phyloP scores from a whole-genome alignment of 1,140 invertebrate genomes.

The Lutraria rhynchaena region DNA sequence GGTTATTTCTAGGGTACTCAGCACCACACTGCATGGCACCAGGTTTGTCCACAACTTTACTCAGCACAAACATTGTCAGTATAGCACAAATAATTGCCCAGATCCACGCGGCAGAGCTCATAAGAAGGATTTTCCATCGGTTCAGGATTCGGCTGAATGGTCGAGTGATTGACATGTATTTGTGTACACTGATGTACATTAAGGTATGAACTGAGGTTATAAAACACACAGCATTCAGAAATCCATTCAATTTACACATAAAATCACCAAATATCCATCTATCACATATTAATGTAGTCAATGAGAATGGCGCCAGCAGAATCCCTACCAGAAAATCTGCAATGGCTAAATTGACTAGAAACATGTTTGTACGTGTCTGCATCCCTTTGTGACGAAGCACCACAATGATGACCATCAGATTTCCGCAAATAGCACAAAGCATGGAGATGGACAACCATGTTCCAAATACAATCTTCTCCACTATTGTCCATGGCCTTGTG shows the following conservation, averaged over 20 bases:
- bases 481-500: slow-evolving; percentile 75
- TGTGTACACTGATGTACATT: slow-evolving; percentile 83
- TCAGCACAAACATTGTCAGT: slow-evolving; percentile 80
- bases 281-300: slow-evolving; percentile 80
- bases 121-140: slow-evolving; percentile 79
- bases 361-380: slow-evolving; percentile 83
- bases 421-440: slow-evolving; percentile 74
- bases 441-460: slow-evolving; percentile 72
- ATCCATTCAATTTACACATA: slow-evolving; percentile 82
- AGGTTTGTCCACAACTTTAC: slow-evolving; percentile 78
- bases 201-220: slow-evolving; percentile 83
- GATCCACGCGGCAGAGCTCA: slow-evolving; percentile 82
- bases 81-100: slow-evolving; percentile 81
- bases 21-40: slow-evolving; percentile 83
- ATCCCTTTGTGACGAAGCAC: slow-evolving; percentile 80
- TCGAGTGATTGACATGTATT: slow-evolving; percentile 82
- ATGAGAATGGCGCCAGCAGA: slow-evolving; percentile 81
- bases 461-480: slow-evolving; percentile 62
- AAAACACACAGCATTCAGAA: slow-evolving; percentile 82
- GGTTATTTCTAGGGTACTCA: slow-evolving; percentile 72
- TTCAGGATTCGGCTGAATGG: slow-evolving; percentile 81
- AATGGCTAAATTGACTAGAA: slow-evolving; percentile 82
- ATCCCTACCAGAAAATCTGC: slow-evolving; percentile 83
- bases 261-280: slow-evolving; percentile 79
- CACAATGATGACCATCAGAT: slow-evolving; percentile 80